A percentile compares a stretch with the other conserved stretches of the same genome.
These are phyloP conservation scores for Probaryconus sp. DNA, from an alignment of 1,140 invertebrate species.

Conservation along the genomic window DNA sequence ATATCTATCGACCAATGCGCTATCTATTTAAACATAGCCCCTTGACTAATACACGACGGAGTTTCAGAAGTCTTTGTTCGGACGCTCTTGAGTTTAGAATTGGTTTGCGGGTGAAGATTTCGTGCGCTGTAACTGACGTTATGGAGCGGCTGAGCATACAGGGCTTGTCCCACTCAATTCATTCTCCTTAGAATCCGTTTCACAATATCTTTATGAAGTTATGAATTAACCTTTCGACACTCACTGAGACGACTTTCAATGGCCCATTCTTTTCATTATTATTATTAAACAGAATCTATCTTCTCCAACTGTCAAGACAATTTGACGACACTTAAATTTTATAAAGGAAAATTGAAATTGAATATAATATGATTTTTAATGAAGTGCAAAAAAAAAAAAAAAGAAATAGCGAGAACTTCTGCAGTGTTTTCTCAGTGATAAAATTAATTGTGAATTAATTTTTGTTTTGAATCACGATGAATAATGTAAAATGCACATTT, in stretches of 20 bases:
- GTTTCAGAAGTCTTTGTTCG: constrained; percentile 39
- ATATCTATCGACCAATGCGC: constrained; percentile 7
- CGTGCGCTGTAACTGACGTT: constrained; percentile 33
- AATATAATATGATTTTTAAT: too few relatives aligned
- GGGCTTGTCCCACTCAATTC: constrained; percentile 18
- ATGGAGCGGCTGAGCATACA: constrained; percentile 6
- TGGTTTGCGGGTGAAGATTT: constrained; percentile 35
- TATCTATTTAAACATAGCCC: constrained; percentile 29
- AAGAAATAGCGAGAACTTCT: too few relatives aligned
- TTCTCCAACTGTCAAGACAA: too few relatives aligned
- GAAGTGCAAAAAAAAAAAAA: too few relatives aligned
- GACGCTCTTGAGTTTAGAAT: constrained; percentile 42
- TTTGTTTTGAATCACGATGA: too few relatives aligned
- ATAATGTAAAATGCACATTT: too few relatives aligned
- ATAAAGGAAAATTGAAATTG: too few relatives aligned
- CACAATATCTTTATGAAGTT: constrained; percentile 34
- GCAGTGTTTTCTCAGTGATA: too few relatives aligned
- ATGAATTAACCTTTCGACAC: constrained; percentile 8
- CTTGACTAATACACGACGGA: constrained; percentile 17
- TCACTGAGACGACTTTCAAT: constrained; percentile 6
- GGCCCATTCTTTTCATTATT: constrained; percentile 10
- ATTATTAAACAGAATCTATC: too few relatives aligned
- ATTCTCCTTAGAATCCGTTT: constrained; percentile 22
- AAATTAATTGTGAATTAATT: too few relatives aligned
- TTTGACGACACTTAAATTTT: too few relatives aligned